Evolutionary conservation across 2,888 invertebrate species (phyloP).

Genomic region (Erebia palarica): DNA sequence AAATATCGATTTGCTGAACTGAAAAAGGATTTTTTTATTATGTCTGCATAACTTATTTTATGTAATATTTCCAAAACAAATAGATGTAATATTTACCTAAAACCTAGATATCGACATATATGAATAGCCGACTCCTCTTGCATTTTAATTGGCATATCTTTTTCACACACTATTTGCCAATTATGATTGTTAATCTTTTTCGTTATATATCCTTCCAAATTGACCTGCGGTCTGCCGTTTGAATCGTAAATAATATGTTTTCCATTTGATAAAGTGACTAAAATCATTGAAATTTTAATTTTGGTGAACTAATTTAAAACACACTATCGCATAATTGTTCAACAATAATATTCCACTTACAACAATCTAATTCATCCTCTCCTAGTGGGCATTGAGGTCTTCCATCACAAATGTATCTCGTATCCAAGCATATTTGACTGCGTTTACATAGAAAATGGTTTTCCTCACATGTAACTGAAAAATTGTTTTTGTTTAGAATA

Average conservation of each 20-base stretch:
- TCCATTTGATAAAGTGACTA: slow-evolving; percentile 87
- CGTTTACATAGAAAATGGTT: slow-evolving; percentile 84
- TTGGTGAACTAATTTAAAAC: not conserved
- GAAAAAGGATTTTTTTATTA: slow-evolving; percentile 38
- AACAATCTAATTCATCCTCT: slow-evolving; percentile 91
- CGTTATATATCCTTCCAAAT: slow-evolving; percentile 84
- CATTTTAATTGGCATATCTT: slow-evolving; percentile 65
- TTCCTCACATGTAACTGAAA: slow-evolving; percentile 81
- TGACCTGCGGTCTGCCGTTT: slow-evolving; percentile 83
- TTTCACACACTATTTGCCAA: slow-evolving; percentile 86
- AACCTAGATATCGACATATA: slow-evolving; percentile 87
- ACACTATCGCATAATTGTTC: not conserved
- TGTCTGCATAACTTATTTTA: not conserved
- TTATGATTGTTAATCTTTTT: slow-evolving; percentile 79
- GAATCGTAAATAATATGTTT: slow-evolving; percentile 81
- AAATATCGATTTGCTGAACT: slow-evolving; percentile 67
- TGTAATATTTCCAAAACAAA: not conserved
- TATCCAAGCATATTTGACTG: slow-evolving; percentile 85
- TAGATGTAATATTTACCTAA: slow-evolving; percentile 68
- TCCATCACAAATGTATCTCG: slow-evolving; percentile 85
- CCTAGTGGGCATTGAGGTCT: slow-evolving; percentile 84
- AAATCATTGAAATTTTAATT: slow-evolving; percentile 44
- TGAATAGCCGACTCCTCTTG: slow-evolving; percentile 78
- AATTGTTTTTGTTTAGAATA: not conserved
- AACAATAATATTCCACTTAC: slow-evolving; percentile 73